These are phyloP conservation scores for Nasonia longicornis DNA, from an alignment of 1,140 invertebrate genomes.

Conservation along the genomic window DNA sequence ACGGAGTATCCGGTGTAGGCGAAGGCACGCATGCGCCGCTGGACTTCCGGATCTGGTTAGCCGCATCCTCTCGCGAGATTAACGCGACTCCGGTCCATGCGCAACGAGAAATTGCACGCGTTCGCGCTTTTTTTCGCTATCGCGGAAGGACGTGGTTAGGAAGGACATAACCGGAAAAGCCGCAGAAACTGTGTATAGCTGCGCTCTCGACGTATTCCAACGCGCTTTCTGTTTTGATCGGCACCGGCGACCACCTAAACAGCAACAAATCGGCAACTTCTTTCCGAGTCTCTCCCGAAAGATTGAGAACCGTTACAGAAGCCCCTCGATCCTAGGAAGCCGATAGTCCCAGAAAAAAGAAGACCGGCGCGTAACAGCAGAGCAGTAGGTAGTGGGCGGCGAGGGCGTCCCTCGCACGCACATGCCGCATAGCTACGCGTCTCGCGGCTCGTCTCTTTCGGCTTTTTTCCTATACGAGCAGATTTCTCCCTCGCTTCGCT, in stretches of 20 bases:
- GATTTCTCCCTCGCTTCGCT: too few species aligned
- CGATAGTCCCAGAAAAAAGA: background rate
- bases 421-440: background rate
- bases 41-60: conserved; percentile 59
- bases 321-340: background rate
- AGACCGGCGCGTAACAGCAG: background rate
- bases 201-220: background rate
- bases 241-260: background rate
- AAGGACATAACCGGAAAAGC: background rate
- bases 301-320: conserved; percentile 11
- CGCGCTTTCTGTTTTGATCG: background rate
- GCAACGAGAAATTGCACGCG: background rate
- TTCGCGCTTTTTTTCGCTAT: conserved; percentile 48
- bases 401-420: background rate
- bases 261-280: background rate
- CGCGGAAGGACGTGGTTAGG: conserved; percentile 56
- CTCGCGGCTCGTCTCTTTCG: background rate
- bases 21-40: background rate
- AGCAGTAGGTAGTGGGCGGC: conserved; percentile 19
- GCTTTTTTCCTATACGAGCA: background rate
- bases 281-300: background rate
- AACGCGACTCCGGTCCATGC: conserved; percentile 24
- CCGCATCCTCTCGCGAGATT: conserved; percentile 55
- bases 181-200: background rate
- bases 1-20: conserved; percentile 18